phyloP scores from a whole-genome alignment of 2,113 vertebrate species.

The Ctenodactylus gundi region DNA sequence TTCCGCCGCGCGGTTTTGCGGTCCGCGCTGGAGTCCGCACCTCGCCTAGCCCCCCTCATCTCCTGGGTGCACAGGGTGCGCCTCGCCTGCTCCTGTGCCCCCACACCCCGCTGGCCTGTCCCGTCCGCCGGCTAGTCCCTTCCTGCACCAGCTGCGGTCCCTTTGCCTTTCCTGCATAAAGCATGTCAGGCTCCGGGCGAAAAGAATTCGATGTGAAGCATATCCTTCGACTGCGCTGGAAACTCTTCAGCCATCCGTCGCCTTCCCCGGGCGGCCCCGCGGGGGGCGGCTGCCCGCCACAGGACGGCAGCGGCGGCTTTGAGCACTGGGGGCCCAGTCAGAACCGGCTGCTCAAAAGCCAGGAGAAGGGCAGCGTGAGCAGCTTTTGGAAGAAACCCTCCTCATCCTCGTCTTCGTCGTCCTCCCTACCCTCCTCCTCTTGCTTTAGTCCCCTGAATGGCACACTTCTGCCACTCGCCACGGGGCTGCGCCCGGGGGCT shows the following conservation, averaged over 20 bases:
- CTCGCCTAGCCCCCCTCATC: background rate
- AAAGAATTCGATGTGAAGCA: constrained; percentile 90
- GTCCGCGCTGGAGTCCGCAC: background rate
- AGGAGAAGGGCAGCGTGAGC: constrained; percentile 78
- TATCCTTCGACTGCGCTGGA: constrained; percentile 88
- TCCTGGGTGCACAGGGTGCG: background rate
- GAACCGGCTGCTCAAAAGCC: constrained; percentile 84
- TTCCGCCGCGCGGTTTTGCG: background rate
- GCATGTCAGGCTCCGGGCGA: constrained; percentile 86
- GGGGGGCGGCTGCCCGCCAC: constrained; percentile 80
- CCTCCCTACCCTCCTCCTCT: constrained; percentile 73
- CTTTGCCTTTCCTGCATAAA: constrained; percentile 5
- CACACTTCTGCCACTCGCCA: constrained; percentile 77
- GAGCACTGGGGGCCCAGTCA: constrained; percentile 89
- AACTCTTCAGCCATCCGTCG: constrained; percentile 88
- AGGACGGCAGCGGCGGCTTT: constrained; percentile 80
- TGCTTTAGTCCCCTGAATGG: constrained; percentile 78
- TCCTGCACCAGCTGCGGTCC: background rate
- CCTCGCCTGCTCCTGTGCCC: background rate
- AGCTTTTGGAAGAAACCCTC: constrained; percentile 84
- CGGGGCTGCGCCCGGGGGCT: constrained; percentile 70
- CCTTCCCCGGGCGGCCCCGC: constrained; percentile 73
- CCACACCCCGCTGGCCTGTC: background rate
- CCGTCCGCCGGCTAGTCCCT: background rate
- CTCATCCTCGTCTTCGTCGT: constrained; percentile 70